A percentile compares a stretch with the other conserved stretches of the same genome.
Evolutionary conservation across 2,888 invertebrate genomes (phyloP).

Genomic region (Xestia rhomboidea): DNA sequence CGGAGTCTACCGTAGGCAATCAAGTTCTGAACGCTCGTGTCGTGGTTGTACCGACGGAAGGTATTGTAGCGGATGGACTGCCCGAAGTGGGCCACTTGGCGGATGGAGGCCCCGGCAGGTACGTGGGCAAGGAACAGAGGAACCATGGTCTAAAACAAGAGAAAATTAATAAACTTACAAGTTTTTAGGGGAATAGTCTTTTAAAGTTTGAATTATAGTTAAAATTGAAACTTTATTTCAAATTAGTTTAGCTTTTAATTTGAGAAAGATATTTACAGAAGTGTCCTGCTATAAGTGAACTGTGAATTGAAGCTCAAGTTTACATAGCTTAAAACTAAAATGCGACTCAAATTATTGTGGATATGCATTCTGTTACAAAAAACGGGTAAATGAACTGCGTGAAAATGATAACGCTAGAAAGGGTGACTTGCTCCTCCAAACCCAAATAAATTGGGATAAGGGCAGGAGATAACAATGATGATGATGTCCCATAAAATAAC

Average conservation of each 20-base stretch:
- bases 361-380: background rate
- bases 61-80: constrained; percentile 71
- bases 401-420: background rate
- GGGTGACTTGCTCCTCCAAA: background rate
- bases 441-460: background rate
- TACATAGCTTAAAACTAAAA: background rate
- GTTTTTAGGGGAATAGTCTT: background rate
- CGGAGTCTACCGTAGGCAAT: constrained; percentile 67
- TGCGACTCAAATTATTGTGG: background rate
- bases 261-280: background rate
- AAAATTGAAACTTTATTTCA: background rate
- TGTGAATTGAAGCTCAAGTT: background rate
- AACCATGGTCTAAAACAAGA: constrained; percentile 74
- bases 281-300: background rate
- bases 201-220: background rate
- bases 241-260: background rate
- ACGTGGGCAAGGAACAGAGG: constrained; percentile 76
- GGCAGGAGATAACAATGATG: background rate
- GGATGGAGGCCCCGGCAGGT: constrained; percentile 77
- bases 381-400: background rate
- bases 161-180: background rate
- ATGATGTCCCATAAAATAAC: background rate
- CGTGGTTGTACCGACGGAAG: constrained; percentile 76
- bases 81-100: constrained; percentile 78
- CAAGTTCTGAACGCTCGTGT: constrained; percentile 68